Percentiles rank a stretch among this genome's conserved stretches.
Evolutionary conservation across 2,888 invertebrate species (phyloP).

Genomic region (Hyppa rectilinea): DNA sequence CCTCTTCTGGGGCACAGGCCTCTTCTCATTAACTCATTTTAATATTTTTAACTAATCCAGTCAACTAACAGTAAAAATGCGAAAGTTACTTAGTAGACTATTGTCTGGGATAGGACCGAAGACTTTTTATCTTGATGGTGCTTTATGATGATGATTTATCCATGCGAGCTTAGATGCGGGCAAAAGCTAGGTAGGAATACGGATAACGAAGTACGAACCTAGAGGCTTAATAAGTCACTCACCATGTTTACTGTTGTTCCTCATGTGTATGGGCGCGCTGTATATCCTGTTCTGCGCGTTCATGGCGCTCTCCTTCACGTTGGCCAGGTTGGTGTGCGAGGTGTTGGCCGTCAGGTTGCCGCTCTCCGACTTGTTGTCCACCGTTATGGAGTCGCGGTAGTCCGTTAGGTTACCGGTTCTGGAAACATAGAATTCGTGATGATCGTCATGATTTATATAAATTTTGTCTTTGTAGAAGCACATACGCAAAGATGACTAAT

Average conservation of each 20-base stretch:
- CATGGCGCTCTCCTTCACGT: conserved; percentile 79
- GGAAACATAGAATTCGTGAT: conserved; percentile 52
- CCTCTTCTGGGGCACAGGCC: too few relatives aligned
- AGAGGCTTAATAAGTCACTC: conserved; percentile 29
- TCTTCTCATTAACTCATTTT: too few relatives aligned
- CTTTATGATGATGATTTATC: background rate
- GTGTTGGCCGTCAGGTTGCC: conserved; percentile 85
- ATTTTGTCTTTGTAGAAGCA: too few relatives aligned
- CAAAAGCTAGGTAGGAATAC: background rate
- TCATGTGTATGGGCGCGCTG: conserved; percentile 86
- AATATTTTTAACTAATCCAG: too few relatives aligned
- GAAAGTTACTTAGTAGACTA: too few relatives aligned
- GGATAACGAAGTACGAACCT: background rate
- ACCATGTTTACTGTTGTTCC: conserved; percentile 88
- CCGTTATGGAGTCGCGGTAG: conserved; percentile 85
- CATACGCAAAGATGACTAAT: background rate
- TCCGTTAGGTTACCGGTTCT: conserved; percentile 82
- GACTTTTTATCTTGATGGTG: background rate
- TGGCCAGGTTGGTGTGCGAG: conserved; percentile 84
- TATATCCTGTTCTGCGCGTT: conserved; percentile 85
- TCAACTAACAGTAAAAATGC: too few relatives aligned
- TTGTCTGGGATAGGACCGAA: too few relatives aligned
- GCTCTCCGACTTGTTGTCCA: conserved; percentile 87
- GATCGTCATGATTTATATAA: too few relatives aligned
- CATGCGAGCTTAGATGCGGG: too few relatives aligned